Conservation (phyloP, 2,113 vertebrate genomes). For the Cavia aperea region DNA sequence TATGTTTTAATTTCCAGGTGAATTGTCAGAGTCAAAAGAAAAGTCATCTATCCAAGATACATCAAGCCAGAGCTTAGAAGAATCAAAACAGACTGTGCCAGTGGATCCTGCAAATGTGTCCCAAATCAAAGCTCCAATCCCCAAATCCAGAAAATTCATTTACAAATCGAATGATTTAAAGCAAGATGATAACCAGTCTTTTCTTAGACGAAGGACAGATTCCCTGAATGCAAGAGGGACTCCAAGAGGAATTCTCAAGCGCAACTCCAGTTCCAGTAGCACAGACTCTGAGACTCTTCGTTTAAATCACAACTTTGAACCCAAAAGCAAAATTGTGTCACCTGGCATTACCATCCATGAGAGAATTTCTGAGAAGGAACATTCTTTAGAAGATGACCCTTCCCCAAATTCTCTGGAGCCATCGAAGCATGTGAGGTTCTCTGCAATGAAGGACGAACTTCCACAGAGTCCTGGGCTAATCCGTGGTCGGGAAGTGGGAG, state of each 20-base stretch:
- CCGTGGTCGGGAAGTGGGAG: slow-evolving; percentile 70
- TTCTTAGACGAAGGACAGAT: slow-evolving; percentile 58
- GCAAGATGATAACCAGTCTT: slow-evolving; percentile 64
- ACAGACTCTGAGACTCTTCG: slow-evolving; percentile 80
- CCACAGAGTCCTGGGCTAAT: slow-evolving; percentile 56
- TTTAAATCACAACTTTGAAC: slow-evolving; percentile 65
- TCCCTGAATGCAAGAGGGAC: slow-evolving; percentile 52
- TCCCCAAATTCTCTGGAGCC: slow-evolving; percentile 73
- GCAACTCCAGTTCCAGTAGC: slow-evolving; percentile 81
- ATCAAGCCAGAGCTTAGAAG: slow-evolving; percentile 60
- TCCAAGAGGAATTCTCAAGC: slow-evolving; percentile 80
- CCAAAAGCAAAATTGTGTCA: slow-evolving; percentile 68
- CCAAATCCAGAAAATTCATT: slow-evolving; percentile 86
- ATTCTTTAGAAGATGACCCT: slow-evolving; percentile 52
- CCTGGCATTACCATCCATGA: slow-evolving; percentile 71
- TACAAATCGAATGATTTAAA: slow-evolving; percentile 66
- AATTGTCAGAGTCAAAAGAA: slow-evolving; percentile 69
- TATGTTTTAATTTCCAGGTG: slow-evolving; percentile 73
- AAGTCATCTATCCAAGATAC: slow-evolving; percentile 57
- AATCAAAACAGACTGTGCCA: slow-evolving; percentile 35
- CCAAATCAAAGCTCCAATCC: slow-evolving; percentile 79
- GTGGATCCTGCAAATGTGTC: slow-evolving; percentile 60
- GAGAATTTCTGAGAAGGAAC: slow-evolving; percentile 67
- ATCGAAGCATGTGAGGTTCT: slow-evolving; percentile 85
- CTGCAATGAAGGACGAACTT: slow-evolving; percentile 63